Evolutionary conservation across 2,113 vertebrate species (phyloP).

Genomic region (Apeltes quadracus): DNA sequence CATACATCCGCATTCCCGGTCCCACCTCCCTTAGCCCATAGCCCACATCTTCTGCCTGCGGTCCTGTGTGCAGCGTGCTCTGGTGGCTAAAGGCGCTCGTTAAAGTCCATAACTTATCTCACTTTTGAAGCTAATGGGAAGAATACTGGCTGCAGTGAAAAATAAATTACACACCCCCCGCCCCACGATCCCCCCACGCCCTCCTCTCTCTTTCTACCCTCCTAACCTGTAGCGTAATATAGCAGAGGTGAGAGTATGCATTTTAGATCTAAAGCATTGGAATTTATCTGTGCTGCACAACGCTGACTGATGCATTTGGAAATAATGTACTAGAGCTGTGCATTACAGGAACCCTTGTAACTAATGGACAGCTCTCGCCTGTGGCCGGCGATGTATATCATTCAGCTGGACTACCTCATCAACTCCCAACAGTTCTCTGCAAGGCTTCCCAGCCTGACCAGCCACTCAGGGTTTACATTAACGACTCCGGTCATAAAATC

Average conservation of each 20-base stretch:
- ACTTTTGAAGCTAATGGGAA: conserved; percentile 86
- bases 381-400: conserved; percentile 92
- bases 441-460: conserved; percentile 47
- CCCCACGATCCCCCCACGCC: too few relatives aligned
- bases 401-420: conserved; percentile 88
- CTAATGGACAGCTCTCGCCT: conserved; percentile 94
- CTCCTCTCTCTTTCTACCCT: conserved; percentile 83
- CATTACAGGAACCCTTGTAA: conserved; percentile 89
- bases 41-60: conserved; percentile 46
- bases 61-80: conserved; percentile 77
- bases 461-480: conserved; percentile 59
- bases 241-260: conserved; percentile 89
- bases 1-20: conserved; percentile 33
- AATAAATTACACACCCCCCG: conserved; percentile 80
- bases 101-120: conserved; percentile 86
- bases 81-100: conserved; percentile 82
- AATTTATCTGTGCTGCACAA: conserved; percentile 89
- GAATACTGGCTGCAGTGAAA: conserved; percentile 85
- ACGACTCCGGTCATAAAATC: conserved; percentile 46
- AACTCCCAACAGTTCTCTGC: conserved; percentile 73
- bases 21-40: conserved; percentile 14
- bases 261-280: conserved; percentile 92
- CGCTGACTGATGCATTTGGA: conserved; percentile 96
- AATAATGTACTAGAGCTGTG: conserved; percentile 95
- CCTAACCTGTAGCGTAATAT: conserved; percentile 92